phyloP scores from a whole-genome alignment of 2,888 invertebrate genomes.

The Acleris laterana region DNA sequence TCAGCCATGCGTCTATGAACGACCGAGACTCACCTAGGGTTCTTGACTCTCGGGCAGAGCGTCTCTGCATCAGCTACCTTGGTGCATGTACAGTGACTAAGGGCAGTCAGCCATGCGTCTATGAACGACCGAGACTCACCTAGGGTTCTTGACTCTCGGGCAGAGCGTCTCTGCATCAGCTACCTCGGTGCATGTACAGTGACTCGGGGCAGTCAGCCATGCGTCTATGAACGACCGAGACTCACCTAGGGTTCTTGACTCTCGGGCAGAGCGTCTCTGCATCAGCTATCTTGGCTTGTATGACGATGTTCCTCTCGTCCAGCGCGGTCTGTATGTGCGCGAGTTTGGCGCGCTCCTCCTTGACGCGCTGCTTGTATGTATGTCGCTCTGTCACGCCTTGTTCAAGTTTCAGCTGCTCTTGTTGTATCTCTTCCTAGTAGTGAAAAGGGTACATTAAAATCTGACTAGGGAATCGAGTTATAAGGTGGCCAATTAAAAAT shows the following conservation, averaged over 20 bases:
- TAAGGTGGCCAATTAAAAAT: too few species aligned
- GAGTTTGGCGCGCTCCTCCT: conserved; percentile 72
- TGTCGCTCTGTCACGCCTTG: conserved; percentile 59
- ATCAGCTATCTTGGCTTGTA: conserved; percentile 58
- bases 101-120: background rate
- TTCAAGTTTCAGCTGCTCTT: conserved; percentile 70
- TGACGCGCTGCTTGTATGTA: conserved; percentile 57
- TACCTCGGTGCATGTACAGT: conserved; percentile 46
- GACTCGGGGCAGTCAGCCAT: background rate
- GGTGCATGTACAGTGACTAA: conserved; percentile 28
- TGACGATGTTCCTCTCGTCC: conserved; percentile 59
- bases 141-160: conserved; percentile 62
- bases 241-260: conserved; percentile 51
- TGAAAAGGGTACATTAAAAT: background rate
- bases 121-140: background rate
- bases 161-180: conserved; percentile 74
- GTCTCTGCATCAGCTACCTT: conserved; percentile 68
- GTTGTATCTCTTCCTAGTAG: conserved; percentile 73
- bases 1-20: background rate
- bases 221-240: background rate
- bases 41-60: conserved; percentile 74
- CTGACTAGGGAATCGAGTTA: too few species aligned
- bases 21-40: conserved; percentile 5
- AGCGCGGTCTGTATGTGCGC: conserved; percentile 63
- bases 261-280: conserved; percentile 77